A percentile compares a stretch with the other conserved stretches of the same genome.
Conservation (phyloP, 2,888 invertebrate species). For the Lottia scabra region DNA sequence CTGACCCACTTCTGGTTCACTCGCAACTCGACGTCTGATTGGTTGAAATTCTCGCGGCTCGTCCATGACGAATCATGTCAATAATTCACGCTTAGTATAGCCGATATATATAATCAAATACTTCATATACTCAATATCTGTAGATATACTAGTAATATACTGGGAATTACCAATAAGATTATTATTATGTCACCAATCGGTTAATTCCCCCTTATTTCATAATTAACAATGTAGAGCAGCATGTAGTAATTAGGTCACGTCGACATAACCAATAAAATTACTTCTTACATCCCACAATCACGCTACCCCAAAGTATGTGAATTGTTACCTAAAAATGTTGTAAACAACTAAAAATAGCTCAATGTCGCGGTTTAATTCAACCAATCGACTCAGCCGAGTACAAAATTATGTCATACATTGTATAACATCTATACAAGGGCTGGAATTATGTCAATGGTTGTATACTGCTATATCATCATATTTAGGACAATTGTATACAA, state of each 20-base stretch:
- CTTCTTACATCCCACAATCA: constrained; percentile 21
- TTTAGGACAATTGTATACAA: no score
- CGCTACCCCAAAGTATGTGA: constrained; percentile 22
- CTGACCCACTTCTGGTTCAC: constrained; percentile 36
- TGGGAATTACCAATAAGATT: no score
- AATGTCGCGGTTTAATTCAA: constrained; percentile 7
- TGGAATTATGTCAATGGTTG: neutral
- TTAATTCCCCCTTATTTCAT: neutral
- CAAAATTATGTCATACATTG: neutral
- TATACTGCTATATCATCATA: neutral
- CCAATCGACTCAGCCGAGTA: neutral
- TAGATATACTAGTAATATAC: neutral
- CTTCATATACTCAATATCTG: neutral
- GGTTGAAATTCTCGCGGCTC: constrained; percentile 16
- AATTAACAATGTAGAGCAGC: neutral
- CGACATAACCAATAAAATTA: constrained; percentile 31
- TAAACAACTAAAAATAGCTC: constrained; percentile 46
- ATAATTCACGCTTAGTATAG: no score
- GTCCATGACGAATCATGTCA: no score
- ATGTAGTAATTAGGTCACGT: constrained; percentile 26
- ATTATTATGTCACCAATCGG: neutral
- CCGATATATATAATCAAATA: neutral
- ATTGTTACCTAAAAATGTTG: constrained; percentile 27
- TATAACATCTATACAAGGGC: neutral
- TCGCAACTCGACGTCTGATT: constrained; percentile 27